phyloP scores from a whole-genome alignment of 1,140 invertebrate genomes.

The Diabrotica undecimpunctata region DNA sequence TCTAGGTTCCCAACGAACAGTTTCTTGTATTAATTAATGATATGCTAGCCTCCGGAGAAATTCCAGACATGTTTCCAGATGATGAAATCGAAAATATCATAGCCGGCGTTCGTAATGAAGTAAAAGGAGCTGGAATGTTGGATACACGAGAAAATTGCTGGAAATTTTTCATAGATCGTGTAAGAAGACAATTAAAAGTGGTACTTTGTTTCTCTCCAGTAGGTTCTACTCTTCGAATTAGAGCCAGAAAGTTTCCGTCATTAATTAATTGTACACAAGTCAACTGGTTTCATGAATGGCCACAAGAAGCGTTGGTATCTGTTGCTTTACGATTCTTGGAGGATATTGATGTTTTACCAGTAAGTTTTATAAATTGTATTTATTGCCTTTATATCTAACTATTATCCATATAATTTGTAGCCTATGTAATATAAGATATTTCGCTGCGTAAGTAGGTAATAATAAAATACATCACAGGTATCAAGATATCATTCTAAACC shows the following conservation, averaged over 20 bases:
- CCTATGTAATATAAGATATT: too few relatives aligned
- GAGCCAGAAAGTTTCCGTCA: slow-evolving; percentile 92
- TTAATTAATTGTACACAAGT: slow-evolving; percentile 92
- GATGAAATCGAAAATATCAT: slow-evolving; percentile 96
- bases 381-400: too few relatives aligned
- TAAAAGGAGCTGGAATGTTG: slow-evolving; percentile 77
- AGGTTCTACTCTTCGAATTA: slow-evolving; percentile 82
- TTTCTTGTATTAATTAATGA: slow-evolving; percentile 96
- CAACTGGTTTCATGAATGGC: slow-evolving; percentile 99
- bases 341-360: slow-evolving; percentile 74
- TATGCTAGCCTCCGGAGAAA: slow-evolving; percentile 91
- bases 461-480: too few relatives aligned
- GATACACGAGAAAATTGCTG: slow-evolving; percentile 95
- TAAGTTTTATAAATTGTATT: too few relatives aligned
- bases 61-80: slow-evolving; percentile 91
- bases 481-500: too few relatives aligned
- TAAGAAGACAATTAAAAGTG: slow-evolving; percentile 84
- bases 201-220: slow-evolving; percentile 94
- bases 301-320: slow-evolving; percentile 89
- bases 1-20: slow-evolving; percentile 80
- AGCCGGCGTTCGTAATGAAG: slow-evolving; percentile 81
- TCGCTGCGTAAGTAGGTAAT: too few relatives aligned
- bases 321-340: slow-evolving; percentile 86
- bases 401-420: too few relatives aligned
- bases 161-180: slow-evolving; percentile 96